Conservation (phyloP, 2,888 invertebrate genomes). For the Melinaea menophilus region DNA sequence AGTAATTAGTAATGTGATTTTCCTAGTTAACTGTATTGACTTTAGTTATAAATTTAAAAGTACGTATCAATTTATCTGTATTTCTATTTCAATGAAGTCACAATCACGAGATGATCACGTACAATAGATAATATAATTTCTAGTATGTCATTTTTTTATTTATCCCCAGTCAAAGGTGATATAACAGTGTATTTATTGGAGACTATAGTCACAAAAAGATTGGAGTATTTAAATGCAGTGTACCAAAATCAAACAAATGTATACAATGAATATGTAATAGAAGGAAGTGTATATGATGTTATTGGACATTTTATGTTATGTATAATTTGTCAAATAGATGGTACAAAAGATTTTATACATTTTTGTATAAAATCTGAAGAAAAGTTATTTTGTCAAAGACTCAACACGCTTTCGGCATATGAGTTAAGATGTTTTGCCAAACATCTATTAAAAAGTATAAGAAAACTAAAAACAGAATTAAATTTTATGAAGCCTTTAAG, state of each 20-base stretch:
- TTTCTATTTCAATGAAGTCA: no score
- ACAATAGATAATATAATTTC: neutral
- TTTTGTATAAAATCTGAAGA: constrained; percentile 58
- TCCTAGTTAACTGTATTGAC: no score
- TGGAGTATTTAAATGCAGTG: constrained; percentile 68
- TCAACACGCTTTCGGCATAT: constrained; percentile 49
- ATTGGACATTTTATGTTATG: constrained; percentile 79
- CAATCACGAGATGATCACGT: neutral
- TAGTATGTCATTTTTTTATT: constrained; percentile 77
- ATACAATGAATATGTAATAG: constrained; percentile 77
- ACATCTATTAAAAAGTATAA: constrained; percentile 51
- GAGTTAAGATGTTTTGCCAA: constrained; percentile 61
- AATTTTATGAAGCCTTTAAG: constrained; percentile 46
- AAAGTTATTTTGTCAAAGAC: constrained; percentile 50
- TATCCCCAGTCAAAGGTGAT: constrained; percentile 75
- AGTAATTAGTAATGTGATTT: no score
- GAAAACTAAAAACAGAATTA: constrained; percentile 41
- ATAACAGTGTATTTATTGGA: constrained; percentile 74
- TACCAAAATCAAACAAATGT: constrained; percentile 43
- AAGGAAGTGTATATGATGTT: constrained; percentile 78
- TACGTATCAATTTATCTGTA: no score
- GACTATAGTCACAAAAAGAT: constrained; percentile 69
- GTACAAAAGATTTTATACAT: constrained; percentile 48
- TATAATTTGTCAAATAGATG: constrained; percentile 53
- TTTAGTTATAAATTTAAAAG: no score